These are phyloP conservation scores for Formica exsecta DNA, from an alignment of 1,140 invertebrate species.

Conservation along the genomic window DNA sequence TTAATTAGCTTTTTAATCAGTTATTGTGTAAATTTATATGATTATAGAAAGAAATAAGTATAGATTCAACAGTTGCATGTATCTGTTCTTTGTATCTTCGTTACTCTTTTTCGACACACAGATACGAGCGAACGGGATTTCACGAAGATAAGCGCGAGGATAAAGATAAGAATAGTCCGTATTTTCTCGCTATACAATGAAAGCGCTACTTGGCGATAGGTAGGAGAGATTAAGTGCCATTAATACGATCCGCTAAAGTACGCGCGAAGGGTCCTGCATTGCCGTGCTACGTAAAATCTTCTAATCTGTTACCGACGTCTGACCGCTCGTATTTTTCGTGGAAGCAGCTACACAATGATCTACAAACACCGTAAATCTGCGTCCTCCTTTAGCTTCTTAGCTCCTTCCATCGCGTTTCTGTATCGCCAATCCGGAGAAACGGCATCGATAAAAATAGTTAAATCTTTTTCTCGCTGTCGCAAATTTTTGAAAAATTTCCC, in stretches of 20 bases:
- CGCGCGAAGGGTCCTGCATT: slow-evolving; percentile 38
- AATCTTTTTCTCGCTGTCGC: neutral
- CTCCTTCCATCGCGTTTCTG: neutral
- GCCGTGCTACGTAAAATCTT: slow-evolving; percentile 41
- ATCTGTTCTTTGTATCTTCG: slow-evolving; percentile 8
- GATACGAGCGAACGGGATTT: slow-evolving; percentile 27
- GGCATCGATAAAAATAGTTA: slow-evolving; percentile 45
- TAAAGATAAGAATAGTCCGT: slow-evolving; percentile 49
- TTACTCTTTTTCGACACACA: slow-evolving; percentile 40
- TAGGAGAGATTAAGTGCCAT: slow-evolving; percentile 56
- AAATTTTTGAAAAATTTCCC: slow-evolving; percentile 40
- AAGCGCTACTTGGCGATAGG: slow-evolving; percentile 5
- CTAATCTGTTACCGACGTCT: slow-evolving; percentile 59
- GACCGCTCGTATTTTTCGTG: slow-evolving; percentile 50
- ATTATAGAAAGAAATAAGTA: neutral
- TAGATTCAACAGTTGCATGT: neutral
- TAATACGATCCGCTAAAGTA: slow-evolving; percentile 51
- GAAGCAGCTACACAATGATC: slow-evolving; percentile 55
- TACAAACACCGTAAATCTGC: slow-evolving; percentile 70
- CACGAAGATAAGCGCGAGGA: slow-evolving; percentile 38
- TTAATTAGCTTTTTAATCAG: neutral
- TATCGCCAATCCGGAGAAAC: neutral
- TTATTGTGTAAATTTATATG: neutral
- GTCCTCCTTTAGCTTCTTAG: slow-evolving; percentile 62
- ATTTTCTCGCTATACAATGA: slow-evolving; percentile 37